These are phyloP conservation scores for Sipha maydis DNA, from an alignment of 2,888 invertebrate genomes.

Conservation along the genomic window DNA sequence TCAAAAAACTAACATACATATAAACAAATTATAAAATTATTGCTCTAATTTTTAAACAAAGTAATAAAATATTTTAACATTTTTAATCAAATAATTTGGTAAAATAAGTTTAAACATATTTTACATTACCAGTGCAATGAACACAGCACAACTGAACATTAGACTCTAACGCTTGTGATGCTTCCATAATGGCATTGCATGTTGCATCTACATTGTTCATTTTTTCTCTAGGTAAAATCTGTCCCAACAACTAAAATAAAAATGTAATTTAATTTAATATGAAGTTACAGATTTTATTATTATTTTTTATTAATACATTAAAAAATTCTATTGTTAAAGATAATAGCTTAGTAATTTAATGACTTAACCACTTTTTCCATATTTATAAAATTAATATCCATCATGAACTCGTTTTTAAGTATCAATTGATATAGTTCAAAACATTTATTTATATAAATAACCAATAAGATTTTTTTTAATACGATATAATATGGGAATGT, in stretches of 20 bases:
- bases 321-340: too few species aligned
- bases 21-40: conserved; percentile 13
- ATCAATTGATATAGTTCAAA: too few species aligned
- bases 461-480: too few species aligned
- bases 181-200: conserved; percentile 60
- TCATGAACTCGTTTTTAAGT: too few species aligned
- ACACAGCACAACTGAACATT: conserved; percentile 51
- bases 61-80: conserved; percentile 38
- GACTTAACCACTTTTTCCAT: background rate
- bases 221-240: conserved; percentile 52
- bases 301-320: too few species aligned
- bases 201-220: conserved; percentile 58
- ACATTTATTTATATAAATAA: too few species aligned
- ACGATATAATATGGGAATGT: too few species aligned
- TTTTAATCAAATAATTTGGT: background rate
- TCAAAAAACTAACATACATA: background rate
- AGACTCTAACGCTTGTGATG: conserved; percentile 58
- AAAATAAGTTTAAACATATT: conserved; percentile 42
- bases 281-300: too few species aligned
- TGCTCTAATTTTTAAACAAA: conserved; percentile 6
- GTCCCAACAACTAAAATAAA: conserved; percentile 39
- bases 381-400: background rate
- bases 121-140: conserved; percentile 54
- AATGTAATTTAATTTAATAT: background rate
- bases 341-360: background rate